phyloP scores from a whole-genome alignment of 2,888 invertebrate species.

The Drosophila merina region DNA sequence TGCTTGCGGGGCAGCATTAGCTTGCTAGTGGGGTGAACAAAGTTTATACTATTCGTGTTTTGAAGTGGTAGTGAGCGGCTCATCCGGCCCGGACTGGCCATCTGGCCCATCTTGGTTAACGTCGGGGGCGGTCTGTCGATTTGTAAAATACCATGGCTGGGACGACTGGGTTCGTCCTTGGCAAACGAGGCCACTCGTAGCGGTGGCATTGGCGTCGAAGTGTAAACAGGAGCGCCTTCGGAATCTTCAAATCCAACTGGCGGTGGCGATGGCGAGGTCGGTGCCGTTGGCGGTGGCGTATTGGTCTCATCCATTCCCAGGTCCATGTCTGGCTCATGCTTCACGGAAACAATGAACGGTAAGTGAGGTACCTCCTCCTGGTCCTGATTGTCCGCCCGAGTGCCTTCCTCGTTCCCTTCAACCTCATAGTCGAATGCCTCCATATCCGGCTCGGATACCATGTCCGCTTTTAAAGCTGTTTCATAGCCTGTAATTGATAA shows the following conservation, averaged over 20 bases:
- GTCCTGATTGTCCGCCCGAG: slow-evolving; percentile 15
- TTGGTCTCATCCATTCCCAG: slow-evolving; percentile 61
- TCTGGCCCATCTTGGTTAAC: slow-evolving; percentile 35
- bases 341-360: slow-evolving; percentile 62
- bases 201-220: slow-evolving; percentile 47
- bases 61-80: slow-evolving; percentile 55
- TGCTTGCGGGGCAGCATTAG: slow-evolving; percentile 69
- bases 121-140: slow-evolving; percentile 62
- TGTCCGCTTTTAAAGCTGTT: slow-evolving; percentile 38
- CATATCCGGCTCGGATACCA: slow-evolving; percentile 55
- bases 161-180: slow-evolving; percentile 44
- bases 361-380: slow-evolving; percentile 51
- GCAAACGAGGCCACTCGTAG: slow-evolving; percentile 81
- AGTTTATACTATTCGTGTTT: slow-evolving; percentile 62
- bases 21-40: slow-evolving; percentile 67
- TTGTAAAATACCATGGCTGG: slow-evolving; percentile 53
- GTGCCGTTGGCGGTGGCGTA: slow-evolving; percentile 70
- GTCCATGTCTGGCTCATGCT: slow-evolving; percentile 65
- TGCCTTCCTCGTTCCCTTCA: slow-evolving; percentile 9
- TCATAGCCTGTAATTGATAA: slow-evolving; percentile 70
- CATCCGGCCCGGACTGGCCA: slow-evolving; percentile 19
- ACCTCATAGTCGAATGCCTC: slow-evolving; percentile 47
- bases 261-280: slow-evolving; percentile 60
- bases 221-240: slow-evolving; percentile 8
- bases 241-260: slow-evolving; percentile 24